phyloP scores from a whole-genome alignment of 2,113 vertebrate genomes.

The Scatophagus argus region DNA sequence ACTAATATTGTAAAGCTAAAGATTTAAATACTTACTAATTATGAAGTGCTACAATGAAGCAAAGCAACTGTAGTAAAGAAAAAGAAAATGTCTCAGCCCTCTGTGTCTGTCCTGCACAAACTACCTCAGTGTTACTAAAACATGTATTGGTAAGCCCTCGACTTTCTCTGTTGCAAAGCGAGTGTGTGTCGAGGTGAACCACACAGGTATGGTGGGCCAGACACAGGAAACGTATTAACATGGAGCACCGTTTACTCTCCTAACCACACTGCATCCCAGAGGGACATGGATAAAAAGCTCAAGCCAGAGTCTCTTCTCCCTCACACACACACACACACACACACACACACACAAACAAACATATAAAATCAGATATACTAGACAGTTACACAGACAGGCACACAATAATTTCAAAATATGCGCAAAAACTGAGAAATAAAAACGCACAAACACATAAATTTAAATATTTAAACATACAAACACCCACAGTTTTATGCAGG shows the following conservation, averaged over 20 bases:
- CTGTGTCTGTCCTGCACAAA: slow-evolving; percentile 7
- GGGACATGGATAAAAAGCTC: slow-evolving; percentile 71
- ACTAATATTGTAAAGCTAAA: neutral
- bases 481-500: neutral
- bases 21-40: neutral
- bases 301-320: slow-evolving; percentile 55
- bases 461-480: slow-evolving; percentile 28
- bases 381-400: slow-evolving; percentile 38
- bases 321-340: slow-evolving; percentile 16
- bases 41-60: neutral
- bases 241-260: slow-evolving; percentile 81
- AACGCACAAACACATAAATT: slow-evolving; percentile 1
- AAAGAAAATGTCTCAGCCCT: slow-evolving; percentile 2
- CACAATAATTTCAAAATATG: slow-evolving; percentile 21
- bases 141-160: slow-evolving; percentile 12
- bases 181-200: slow-evolving; percentile 56
- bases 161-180: slow-evolving; percentile 31
- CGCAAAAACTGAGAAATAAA: slow-evolving; percentile 6
- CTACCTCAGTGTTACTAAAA: slow-evolving; percentile 18
- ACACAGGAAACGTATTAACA: slow-evolving; percentile 82
- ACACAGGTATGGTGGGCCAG: slow-evolving; percentile 78
- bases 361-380: slow-evolving; percentile 32
- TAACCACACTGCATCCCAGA: slow-evolving; percentile 77
- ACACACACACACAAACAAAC: slow-evolving; percentile 24
- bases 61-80: neutral